A percentile compares a stretch with the other conserved stretches of the same genome.
Evolutionary conservation across 2,888 invertebrate species (phyloP).

Genomic region (Steinernema scapterisci): DNA sequence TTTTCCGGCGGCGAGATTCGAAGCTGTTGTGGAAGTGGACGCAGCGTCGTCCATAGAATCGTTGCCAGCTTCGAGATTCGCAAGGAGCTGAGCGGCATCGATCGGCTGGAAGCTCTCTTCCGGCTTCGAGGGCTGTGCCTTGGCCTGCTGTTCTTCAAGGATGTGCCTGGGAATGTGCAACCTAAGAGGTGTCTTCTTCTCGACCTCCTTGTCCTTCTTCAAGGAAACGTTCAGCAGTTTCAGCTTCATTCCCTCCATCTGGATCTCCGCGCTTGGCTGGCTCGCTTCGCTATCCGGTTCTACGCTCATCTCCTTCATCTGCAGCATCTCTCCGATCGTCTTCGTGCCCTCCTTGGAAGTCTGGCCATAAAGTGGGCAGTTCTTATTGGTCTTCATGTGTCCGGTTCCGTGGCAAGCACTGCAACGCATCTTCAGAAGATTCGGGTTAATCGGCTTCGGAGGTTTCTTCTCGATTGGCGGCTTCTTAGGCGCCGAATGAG

Average conservation of each 20-base stretch:
- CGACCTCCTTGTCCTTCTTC: conserved; percentile 67
- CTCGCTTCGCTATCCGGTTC: conserved; percentile 34
- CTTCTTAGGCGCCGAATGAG: conserved; percentile 74
- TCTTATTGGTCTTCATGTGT: conserved; percentile 89
- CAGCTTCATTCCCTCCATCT: conserved; percentile 69
- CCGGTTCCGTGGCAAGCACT: conserved; percentile 88
- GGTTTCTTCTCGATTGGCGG: conserved; percentile 59
- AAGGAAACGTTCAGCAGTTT: conserved; percentile 71
- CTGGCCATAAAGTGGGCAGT: conserved; percentile 86
- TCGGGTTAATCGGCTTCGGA: conserved; percentile 68
- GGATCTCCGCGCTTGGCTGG: conserved; percentile 65
- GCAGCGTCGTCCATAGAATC: conserved; percentile 15
- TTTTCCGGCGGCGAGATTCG: background rate
- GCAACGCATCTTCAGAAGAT: conserved; percentile 72
- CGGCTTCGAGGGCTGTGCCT: conserved; percentile 34
- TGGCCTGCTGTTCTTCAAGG: conserved; percentile 39
- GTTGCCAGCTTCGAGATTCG: conserved; percentile 6
- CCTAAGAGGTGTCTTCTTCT: conserved; percentile 29
- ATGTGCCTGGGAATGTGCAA: conserved; percentile 43
- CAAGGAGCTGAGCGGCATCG: background rate
- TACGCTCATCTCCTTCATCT: conserved; percentile 26
- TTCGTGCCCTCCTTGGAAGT: conserved; percentile 36
- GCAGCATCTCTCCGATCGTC: conserved; percentile 48
- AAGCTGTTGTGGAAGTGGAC: conserved; percentile 8
- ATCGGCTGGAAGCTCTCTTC: conserved; percentile 1